Percentiles rank a stretch among this genome's conserved stretches.
These are phyloP conservation scores for Melanotaenia duboulayi DNA, from an alignment of 2,113 vertebrate genomes.

Conservation along the genomic window DNA sequence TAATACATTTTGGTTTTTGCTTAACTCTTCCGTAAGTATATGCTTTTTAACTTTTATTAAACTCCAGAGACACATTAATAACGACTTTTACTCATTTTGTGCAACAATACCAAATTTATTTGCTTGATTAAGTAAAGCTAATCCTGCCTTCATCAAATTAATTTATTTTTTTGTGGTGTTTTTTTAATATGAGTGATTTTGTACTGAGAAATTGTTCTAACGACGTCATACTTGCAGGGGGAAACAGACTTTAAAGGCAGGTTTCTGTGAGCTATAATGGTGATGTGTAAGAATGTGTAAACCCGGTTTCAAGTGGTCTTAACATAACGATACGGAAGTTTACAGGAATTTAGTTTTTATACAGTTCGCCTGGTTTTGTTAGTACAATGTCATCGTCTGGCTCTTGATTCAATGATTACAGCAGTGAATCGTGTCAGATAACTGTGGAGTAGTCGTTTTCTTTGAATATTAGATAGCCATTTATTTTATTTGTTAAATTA, in stretches of 20 bases:
- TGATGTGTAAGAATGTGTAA: constrained; percentile 34
- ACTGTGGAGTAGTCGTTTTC: not conserved
- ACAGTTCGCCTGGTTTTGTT: not conserved
- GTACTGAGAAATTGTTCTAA: not conserved
- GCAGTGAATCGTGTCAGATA: not conserved
- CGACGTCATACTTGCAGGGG: too few species aligned
- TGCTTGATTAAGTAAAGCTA: not conserved
- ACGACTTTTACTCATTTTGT: too few species aligned
- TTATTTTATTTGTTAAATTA: not conserved
- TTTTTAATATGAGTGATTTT: too few species aligned
- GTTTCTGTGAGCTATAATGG: too few species aligned
- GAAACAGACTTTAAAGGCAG: too few species aligned
- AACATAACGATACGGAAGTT: too few species aligned
- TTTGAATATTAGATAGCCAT: not conserved
- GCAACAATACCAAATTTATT: not conserved
- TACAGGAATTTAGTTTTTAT: not conserved
- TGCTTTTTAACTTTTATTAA: too few species aligned
- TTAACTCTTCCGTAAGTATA: too few species aligned
- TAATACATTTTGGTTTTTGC: not conserved
- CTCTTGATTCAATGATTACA: not conserved
- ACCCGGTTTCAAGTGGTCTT: not conserved
- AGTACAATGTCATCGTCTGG: not conserved
- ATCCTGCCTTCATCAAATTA: not conserved
- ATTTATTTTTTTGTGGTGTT: too few species aligned
- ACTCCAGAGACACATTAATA: too few species aligned